phyloP scores from a whole-genome alignment of 1,140 invertebrate genomes.

The Gyrodactylus salaris region DNA sequence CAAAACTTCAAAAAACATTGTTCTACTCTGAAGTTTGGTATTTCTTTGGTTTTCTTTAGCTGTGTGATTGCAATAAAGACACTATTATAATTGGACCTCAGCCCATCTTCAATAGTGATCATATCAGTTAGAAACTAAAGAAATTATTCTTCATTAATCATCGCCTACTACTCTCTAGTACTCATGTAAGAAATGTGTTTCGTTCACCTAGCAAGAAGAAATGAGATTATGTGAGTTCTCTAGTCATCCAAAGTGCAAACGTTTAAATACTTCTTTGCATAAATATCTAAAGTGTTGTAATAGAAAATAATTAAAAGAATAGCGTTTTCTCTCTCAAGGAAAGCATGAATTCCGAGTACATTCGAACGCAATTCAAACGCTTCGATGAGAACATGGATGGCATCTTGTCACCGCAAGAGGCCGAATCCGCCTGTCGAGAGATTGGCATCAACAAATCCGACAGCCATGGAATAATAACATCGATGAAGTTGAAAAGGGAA shows the following conservation, averaged over 20 bases:
- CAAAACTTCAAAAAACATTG: no score
- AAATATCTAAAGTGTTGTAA: no score
- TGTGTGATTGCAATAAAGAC: background rate
- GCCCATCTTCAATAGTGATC: no score
- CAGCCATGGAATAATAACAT: background rate
- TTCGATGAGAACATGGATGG: background rate
- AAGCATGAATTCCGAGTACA: background rate
- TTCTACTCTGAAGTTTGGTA: no score
- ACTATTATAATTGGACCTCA: no score
- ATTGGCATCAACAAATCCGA: background rate
- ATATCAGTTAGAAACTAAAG: background rate
- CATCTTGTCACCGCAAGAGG: background rate
- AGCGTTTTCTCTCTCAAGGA: background rate
- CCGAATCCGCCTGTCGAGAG: background rate
- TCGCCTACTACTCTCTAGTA: no score
- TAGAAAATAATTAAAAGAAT: no score
- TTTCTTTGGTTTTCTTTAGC: background rate
- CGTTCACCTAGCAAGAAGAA: no score
- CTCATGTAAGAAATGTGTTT: no score
- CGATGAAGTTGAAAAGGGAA: background rate
- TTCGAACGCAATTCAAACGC: background rate
- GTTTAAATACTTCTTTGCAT: no score
- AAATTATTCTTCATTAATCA: background rate
- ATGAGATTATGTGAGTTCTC: no score
- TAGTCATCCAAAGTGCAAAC: no score